Evolutionary conservation across 2,797 vertebrate genomes (phyloP).

Genomic region (Dromococcyx pavoninus): DNA sequence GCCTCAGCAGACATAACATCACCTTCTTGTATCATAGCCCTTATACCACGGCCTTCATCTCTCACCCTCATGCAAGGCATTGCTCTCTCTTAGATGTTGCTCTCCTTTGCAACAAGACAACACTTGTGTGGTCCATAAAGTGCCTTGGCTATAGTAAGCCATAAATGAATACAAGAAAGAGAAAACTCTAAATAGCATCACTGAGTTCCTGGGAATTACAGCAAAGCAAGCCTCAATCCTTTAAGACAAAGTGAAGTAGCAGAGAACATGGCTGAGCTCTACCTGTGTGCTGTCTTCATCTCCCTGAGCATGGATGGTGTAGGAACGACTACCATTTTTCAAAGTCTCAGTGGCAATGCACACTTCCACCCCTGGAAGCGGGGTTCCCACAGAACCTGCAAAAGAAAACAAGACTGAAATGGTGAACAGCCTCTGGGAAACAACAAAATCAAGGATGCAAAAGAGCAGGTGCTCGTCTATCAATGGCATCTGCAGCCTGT

Average conservation of each 20-base stretch:
- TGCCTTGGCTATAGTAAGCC: accelerated
- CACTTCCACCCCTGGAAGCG: slow-evolving; percentile 86
- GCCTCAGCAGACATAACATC: neutral
- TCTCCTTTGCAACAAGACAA: neutral
- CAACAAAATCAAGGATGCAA: neutral
- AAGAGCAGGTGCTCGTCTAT: neutral
- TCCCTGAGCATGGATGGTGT: slow-evolving; percentile 80
- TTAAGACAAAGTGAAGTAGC: accelerated
- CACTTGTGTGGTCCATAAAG: neutral
- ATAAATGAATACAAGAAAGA: neutral
- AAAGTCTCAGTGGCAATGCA: slow-evolving; percentile 80
- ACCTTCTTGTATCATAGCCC: neutral
- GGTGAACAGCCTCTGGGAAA: neutral
- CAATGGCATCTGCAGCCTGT: neutral
- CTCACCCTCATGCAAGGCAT: neutral
- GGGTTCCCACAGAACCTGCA: slow-evolving; percentile 89
- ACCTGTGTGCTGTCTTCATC: slow-evolving; percentile 82
- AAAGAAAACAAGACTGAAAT: neutral
- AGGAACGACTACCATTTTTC: slow-evolving; percentile 14
- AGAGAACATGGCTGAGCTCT: neutral
- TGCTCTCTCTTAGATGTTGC: neutral
- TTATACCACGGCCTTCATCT: neutral
- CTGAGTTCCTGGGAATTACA: neutral
- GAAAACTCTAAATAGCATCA: neutral
- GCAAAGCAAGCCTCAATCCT: neutral